Conservation (phyloP, 2,113 vertebrate species). For the Urocynchramus pylzowi region DNA sequence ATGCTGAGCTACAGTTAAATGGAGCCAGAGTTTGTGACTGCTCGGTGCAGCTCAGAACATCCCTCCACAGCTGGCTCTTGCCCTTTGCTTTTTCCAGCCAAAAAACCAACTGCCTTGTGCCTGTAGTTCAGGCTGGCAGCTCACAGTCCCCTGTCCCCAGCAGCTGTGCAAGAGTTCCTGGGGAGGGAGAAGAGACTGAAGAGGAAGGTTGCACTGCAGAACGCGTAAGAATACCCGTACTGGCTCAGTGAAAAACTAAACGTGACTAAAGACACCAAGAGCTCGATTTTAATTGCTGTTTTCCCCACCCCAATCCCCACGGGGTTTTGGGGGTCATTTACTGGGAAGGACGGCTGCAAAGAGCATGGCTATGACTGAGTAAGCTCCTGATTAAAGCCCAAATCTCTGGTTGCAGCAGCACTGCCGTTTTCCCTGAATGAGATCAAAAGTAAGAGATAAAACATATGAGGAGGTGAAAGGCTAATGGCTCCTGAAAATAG, state of each 20-base stretch:
- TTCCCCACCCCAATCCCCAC: neutral
- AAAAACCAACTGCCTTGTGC: neutral
- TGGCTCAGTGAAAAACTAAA: neutral
- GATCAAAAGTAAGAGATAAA: conserved; percentile 6
- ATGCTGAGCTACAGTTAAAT: neutral
- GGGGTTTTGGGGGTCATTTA: neutral
- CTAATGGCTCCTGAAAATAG: conserved; percentile 41
- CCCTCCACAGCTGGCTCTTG: neutral
- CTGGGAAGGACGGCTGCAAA: neutral
- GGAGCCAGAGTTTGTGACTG: neutral
- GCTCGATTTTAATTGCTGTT: neutral
- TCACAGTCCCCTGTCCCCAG: neutral
- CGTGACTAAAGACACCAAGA: neutral
- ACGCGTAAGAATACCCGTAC: neutral
- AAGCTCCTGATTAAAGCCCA: conserved; percentile 1
- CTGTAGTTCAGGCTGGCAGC: neutral
- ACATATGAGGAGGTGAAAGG: conserved; percentile 23
- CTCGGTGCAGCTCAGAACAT: neutral
- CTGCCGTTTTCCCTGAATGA: neutral
- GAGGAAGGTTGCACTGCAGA: neutral
- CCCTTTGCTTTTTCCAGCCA: neutral
- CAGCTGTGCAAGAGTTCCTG: neutral
- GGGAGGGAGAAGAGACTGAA: neutral
- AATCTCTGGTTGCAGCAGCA: neutral
- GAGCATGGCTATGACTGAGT: neutral